Conservation (phyloP, 2,113 vertebrate species). For the Oplegnathus fasciatus region DNA sequence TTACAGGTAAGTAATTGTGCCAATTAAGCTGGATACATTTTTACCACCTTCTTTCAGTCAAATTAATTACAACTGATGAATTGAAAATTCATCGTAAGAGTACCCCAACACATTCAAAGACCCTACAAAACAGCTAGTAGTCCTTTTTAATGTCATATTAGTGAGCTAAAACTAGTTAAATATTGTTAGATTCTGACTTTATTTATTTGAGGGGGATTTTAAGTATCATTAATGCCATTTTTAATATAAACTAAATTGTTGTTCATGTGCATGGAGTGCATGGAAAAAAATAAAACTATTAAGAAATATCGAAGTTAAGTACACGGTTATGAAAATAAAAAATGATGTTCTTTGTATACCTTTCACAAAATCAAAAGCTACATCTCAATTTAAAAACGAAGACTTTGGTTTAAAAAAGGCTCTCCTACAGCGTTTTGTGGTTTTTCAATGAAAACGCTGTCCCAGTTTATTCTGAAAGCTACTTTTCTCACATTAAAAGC, state of each 20-base stretch:
- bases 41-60: neutral
- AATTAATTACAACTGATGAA: neutral
- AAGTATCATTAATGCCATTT: neutral
- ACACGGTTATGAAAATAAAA: no score
- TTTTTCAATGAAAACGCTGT: neutral
- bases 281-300: neutral
- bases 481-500: constrained; percentile 50
- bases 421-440: neutral
- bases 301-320: neutral
- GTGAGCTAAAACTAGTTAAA: neutral
- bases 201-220: neutral
- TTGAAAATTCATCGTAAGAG: neutral
- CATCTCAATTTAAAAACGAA: neutral
- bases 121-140: neutral
- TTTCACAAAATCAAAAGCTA: neutral
- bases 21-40: neutral
- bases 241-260: neutral
- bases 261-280: neutral
- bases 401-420: neutral
- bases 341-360: neutral
- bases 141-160: neutral
- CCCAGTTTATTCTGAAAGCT: constrained; percentile 20
- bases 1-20: neutral
- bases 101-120: neutral
- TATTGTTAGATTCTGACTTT: neutral